Percentiles rank a stretch among this genome's conserved stretches.
These are phyloP conservation scores for Opisthograptis luteolata DNA, from an alignment of 2,888 invertebrate species.

Conservation along the genomic window DNA sequence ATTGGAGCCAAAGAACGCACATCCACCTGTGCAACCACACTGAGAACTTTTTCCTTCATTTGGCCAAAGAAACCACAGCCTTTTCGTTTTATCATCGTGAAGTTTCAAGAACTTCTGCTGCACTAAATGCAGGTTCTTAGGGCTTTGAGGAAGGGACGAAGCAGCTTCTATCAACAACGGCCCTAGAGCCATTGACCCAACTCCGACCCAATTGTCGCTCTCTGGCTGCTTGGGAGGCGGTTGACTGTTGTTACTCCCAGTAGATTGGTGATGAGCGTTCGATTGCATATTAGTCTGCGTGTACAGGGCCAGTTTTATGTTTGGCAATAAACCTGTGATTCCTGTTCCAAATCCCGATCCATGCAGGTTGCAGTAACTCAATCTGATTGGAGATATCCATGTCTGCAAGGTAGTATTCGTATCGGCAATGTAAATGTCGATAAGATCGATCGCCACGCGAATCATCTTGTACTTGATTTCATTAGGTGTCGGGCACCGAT, in stretches of 20 bases:
- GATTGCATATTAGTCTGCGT: conserved; percentile 87
- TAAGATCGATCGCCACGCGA: conserved; percentile 93
- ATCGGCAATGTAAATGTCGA: conserved; percentile 96
- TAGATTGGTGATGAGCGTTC: conserved; percentile 80
- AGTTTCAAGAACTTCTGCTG: conserved; percentile 93
- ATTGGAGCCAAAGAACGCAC: conserved; percentile 96
- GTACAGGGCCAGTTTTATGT: conserved; percentile 85
- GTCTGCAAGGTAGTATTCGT: conserved; percentile 93
- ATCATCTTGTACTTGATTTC: conserved; percentile 97
- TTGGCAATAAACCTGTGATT: conserved; percentile 92
- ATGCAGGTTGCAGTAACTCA: conserved; percentile 97
- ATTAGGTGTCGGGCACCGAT: conserved; percentile 91
- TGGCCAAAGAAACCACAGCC: conserved; percentile 98
- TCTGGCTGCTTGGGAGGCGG: conserved; percentile 61
- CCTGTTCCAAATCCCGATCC: conserved; percentile 96
- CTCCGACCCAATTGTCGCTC: conserved; percentile 94
- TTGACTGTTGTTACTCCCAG: conserved; percentile 74
- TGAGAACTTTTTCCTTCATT: conserved; percentile 87
- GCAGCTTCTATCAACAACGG: conserved; percentile 96
- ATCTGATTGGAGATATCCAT: conserved; percentile 94
- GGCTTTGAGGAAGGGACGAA: conserved; percentile 90
- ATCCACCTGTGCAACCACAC: conserved; percentile 98
- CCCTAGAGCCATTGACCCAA: conserved; percentile 95
- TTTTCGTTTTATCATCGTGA: conserved; percentile 93
- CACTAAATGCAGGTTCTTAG: conserved; percentile 89